phyloP scores from a whole-genome alignment of 2,113 vertebrate species.

The Myxocyprinus asiaticus region DNA sequence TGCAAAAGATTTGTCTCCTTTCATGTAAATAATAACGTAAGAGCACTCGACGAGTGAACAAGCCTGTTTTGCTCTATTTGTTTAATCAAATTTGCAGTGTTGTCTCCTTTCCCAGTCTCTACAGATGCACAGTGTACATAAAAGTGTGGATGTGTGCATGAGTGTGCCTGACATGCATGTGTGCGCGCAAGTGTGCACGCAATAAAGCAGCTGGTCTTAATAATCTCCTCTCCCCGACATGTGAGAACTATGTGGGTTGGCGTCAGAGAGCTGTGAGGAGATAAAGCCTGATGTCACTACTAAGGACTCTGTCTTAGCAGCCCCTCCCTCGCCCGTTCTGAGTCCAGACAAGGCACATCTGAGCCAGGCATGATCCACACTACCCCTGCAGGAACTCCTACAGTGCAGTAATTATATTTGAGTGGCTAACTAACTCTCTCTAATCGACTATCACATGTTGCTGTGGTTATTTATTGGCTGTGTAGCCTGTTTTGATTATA shows the following conservation, averaged over 20 bases:
- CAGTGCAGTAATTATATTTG: too few species aligned
- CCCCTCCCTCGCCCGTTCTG: neutral
- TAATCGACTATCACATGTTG: neutral
- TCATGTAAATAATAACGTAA: conserved; percentile 27
- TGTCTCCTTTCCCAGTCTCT: conserved; percentile 7
- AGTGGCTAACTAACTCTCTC: neutral
- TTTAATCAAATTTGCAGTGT: neutral
- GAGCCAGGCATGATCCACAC: neutral
- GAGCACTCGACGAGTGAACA: conserved; percentile 17
- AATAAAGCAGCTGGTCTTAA: conserved; percentile 48
- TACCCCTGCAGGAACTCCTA: too few species aligned
- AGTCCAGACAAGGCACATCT: neutral
- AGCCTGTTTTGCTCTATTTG: conserved; percentile 19
- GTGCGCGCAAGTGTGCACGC: conserved; percentile 33
- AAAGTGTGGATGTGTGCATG: conserved; percentile 6
- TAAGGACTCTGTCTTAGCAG: too few species aligned
- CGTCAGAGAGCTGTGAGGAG: conserved; percentile 46
- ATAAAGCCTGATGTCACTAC: conserved; percentile 50
- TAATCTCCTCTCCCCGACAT: conserved; percentile 42
- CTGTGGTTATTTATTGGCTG: neutral
- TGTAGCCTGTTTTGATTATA: neutral
- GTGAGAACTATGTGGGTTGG: conserved; percentile 38
- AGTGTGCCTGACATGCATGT: conserved; percentile 17
- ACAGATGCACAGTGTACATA: neutral
- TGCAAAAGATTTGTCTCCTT: neutral